Evolutionary conservation across 2,797 vertebrate genomes (phyloP).

Genomic region (Propithecus deckenii): DNA sequence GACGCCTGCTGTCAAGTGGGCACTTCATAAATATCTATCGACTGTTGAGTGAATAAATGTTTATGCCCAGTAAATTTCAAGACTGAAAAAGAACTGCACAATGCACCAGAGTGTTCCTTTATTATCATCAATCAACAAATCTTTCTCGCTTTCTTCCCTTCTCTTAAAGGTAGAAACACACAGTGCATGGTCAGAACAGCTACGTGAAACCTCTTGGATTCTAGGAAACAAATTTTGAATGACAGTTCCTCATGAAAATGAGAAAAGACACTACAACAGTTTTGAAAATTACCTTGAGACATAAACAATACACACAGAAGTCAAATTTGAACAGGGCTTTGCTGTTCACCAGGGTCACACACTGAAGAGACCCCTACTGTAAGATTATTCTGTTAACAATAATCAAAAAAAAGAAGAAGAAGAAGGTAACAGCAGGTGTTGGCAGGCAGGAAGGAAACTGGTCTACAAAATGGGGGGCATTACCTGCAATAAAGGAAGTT

Average conservation of each 20-base stretch:
- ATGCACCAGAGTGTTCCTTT: background rate
- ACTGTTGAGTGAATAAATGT: background rate
- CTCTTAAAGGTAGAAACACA: background rate
- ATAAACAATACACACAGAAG: background rate
- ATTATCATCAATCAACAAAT: background rate
- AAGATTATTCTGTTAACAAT: conserved; percentile 37
- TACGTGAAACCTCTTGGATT: background rate
- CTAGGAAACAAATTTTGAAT: background rate
- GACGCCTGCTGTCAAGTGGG: too few species aligned
- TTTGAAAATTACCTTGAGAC: conserved; percentile 50
- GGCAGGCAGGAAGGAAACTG: conserved; percentile 54
- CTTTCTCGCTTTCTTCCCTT: too few species aligned
- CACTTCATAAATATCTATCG: background rate
- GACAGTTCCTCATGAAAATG: background rate
- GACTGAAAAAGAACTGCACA: background rate
- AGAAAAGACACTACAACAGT: background rate
- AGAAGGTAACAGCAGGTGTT: conserved; percentile 56
- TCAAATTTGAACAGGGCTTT: background rate
- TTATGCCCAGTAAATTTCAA: background rate
- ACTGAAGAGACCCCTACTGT: background rate
- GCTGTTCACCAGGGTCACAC: background rate
- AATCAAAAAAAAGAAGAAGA: background rate
- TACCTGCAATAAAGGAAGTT: conserved; percentile 47
- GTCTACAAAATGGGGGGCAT: conserved; percentile 62
- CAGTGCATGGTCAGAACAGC: background rate